These are phyloP conservation scores for Nannobrachium achirus DNA, from an alignment of 2,113 vertebrate species.

Conservation along the genomic window DNA sequence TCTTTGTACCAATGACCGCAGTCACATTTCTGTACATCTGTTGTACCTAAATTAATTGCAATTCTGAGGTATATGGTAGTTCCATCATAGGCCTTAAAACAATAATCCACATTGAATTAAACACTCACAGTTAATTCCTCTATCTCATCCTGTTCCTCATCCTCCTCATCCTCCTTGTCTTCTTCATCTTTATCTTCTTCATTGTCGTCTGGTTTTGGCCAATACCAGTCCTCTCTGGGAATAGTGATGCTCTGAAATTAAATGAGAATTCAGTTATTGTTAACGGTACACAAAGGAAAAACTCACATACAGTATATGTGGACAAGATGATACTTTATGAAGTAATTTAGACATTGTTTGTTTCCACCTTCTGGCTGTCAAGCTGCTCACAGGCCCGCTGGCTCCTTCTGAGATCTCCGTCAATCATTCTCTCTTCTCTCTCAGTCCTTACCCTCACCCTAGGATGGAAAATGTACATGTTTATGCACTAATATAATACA, in stretches of 20 bases:
- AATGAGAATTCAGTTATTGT: background rate
- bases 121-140: conserved; percentile 84
- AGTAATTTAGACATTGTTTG: background rate
- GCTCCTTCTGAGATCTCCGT: conserved; percentile 90
- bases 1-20: too few species aligned
- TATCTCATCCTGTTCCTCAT: conserved; percentile 51
- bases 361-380: conserved; percentile 88
- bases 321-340: background rate
- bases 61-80: too few species aligned
- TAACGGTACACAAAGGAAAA: background rate
- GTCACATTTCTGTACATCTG: too few species aligned
- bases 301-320: background rate
- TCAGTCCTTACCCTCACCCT: conserved; percentile 90
- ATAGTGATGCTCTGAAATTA: conserved; percentile 79
- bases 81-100: too few species aligned
- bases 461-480: conserved; percentile 6
- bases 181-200: conserved; percentile 76
- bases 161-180: conserved; percentile 63
- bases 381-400: conserved; percentile 92
- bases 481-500: background rate
- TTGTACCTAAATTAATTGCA: too few species aligned
- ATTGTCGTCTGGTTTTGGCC: conserved; percentile 81
- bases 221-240: conserved; percentile 92
- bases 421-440: conserved; percentile 89
- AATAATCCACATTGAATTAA: background rate